These are phyloP conservation scores for Terebella lapidaria DNA, from an alignment of 2,888 invertebrate species.

Conservation along the genomic window DNA sequence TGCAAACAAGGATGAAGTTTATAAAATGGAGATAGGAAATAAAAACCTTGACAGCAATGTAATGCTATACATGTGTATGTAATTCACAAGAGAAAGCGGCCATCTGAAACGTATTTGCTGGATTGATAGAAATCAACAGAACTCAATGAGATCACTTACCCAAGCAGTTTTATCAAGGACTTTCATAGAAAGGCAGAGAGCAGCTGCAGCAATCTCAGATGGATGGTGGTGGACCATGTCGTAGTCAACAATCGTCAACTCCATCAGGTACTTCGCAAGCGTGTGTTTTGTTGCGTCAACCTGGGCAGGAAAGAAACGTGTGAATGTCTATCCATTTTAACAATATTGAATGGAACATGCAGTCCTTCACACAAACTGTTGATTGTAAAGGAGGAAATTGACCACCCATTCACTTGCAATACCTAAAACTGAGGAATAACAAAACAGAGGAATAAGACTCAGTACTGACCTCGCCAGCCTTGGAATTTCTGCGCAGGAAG, in stretches of 20 bases:
- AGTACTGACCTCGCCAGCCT: slow-evolving; percentile 57
- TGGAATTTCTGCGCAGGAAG: slow-evolving; percentile 71
- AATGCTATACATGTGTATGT: too few relatives aligned
- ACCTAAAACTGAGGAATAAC: too few relatives aligned
- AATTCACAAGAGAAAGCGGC: too few relatives aligned
- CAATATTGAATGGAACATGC: too few relatives aligned
- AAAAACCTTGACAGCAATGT: background rate
- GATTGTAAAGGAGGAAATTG: too few relatives aligned
- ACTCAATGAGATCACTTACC: slow-evolving; percentile 33
- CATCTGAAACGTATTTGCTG: background rate
- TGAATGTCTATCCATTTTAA: background rate
- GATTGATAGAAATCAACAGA: background rate
- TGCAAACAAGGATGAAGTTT: slow-evolving; percentile 24
- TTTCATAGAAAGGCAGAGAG: slow-evolving; percentile 69
- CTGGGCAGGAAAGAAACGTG: slow-evolving; percentile 55
- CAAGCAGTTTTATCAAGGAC: slow-evolving; percentile 40
- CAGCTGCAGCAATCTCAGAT: slow-evolving; percentile 77
- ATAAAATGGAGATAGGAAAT: background rate
- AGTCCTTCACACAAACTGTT: too few relatives aligned
- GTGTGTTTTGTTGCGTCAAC: slow-evolving; percentile 68
- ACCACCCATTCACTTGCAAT: too few relatives aligned
- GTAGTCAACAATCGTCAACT: slow-evolving; percentile 77
- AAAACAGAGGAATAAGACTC: too few relatives aligned
- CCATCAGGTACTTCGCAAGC: slow-evolving; percentile 85
- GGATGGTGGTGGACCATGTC: slow-evolving; percentile 70